Evolutionary conservation across 2,113 vertebrate genomes (phyloP).

Genomic region (Brachyhypopomus occidentalis): DNA sequence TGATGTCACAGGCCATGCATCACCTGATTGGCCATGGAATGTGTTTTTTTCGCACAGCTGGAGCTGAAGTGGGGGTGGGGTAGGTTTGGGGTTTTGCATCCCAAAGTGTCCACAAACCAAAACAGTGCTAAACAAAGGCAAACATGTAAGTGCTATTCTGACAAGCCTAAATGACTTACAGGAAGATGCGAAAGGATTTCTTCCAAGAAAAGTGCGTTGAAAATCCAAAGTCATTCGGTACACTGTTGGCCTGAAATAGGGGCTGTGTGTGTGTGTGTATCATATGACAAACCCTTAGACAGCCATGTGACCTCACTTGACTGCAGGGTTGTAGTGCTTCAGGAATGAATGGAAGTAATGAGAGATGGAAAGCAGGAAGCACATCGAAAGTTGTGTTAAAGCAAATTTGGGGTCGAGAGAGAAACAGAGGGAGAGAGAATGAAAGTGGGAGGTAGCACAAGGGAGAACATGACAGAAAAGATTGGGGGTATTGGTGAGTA

Average conservation of each 20-base stretch:
- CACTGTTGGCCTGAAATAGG: no score
- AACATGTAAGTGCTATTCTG: background rate
- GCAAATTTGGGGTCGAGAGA: background rate
- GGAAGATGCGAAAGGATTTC: conserved; percentile 7
- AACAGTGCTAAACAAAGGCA: background rate
- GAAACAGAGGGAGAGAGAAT: background rate
- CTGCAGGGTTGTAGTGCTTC: conserved; percentile 15
- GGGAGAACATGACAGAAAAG: no score
- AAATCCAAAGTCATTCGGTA: conserved; percentile 1
- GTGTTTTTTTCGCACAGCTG: conserved; percentile 50
- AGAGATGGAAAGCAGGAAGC: background rate
- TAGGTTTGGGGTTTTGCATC: background rate
- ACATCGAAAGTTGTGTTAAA: background rate
- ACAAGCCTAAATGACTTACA: background rate
- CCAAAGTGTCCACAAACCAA: background rate
- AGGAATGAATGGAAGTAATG: conserved; percentile 20
- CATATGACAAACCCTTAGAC: conserved; percentile 62
- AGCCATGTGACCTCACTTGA: conserved; percentile 65
- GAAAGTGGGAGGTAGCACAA: no score
- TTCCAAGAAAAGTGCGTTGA: background rate
- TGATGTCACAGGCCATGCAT: conserved; percentile 68
- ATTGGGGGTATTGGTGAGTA: no score
- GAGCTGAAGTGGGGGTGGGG: background rate
- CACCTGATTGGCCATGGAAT: conserved; percentile 70
- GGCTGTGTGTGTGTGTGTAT: conserved; percentile 32